Evolutionary conservation across 30 jellyfish, hydroid and myxozoan species (phyloP).

Genomic region (Aurelia aurita): DNA sequence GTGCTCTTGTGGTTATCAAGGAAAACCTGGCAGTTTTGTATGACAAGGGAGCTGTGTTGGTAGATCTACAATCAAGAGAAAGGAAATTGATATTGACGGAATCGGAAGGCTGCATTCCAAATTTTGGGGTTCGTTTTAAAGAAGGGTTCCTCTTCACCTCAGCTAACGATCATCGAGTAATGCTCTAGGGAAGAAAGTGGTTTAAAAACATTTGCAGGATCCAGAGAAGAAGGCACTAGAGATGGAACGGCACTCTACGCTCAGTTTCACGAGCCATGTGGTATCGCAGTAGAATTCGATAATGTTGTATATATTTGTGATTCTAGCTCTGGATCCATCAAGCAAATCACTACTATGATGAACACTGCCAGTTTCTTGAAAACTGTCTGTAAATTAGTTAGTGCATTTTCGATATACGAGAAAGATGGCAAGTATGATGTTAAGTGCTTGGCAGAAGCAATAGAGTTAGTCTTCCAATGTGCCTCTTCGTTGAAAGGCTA

Average conservation of each 20-base stretch:
- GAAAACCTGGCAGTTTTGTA: constrained; percentile 4
- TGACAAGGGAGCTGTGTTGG: constrained; percentile 5
- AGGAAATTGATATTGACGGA: not conserved
- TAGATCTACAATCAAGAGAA: constrained; percentile 2
- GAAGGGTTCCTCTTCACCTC: too few relatives aligned
- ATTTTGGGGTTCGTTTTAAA: too few relatives aligned
- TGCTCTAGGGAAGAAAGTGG: too few relatives aligned
- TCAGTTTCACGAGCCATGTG: constrained; percentile 2
- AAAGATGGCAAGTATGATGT: not conserved
- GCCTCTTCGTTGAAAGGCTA: too few relatives aligned
- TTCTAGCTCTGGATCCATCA: not conserved
- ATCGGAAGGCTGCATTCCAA: not conserved
- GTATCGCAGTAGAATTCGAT: constrained; percentile 3
- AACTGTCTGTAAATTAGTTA: not conserved
- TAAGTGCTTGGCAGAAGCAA: not conserved
- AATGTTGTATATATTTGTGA: not conserved
- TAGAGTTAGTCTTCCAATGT: not conserved
- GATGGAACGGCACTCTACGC: not conserved
- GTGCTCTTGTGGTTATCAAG: not conserved
- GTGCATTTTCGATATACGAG: not conserved
- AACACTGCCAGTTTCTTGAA: not conserved
- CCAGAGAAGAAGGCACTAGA: not conserved
- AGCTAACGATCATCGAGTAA: too few relatives aligned
- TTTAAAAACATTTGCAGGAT: too few relatives aligned
- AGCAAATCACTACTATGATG: not conserved